A percentile compares a stretch with the other conserved stretches of the same genome.
Evolutionary conservation across 2,113 vertebrate genomes (phyloP).

Genomic region (Saguinus midas): DNA sequence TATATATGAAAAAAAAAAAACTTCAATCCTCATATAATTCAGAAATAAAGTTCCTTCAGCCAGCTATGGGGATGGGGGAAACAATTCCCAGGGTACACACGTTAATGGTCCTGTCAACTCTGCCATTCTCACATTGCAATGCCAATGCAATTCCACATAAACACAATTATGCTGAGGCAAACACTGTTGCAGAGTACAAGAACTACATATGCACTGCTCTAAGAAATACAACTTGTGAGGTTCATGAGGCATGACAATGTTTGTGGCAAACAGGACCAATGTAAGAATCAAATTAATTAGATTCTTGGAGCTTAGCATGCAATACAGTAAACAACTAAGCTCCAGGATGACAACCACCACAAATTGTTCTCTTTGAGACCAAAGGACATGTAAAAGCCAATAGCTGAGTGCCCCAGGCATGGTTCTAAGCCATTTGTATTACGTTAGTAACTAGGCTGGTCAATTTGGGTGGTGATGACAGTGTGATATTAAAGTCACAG

Average conservation of each 20-base stretch:
- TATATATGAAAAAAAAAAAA: not conserved
- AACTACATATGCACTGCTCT: not conserved
- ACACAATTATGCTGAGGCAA: constrained; percentile 38
- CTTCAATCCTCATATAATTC: not conserved
- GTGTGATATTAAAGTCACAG: not conserved
- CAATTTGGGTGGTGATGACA: not conserved
- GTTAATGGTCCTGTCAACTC: constrained; percentile 17
- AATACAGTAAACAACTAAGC: not conserved
- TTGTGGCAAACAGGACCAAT: constrained; percentile 16
- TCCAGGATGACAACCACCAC: not conserved
- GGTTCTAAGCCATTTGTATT: not conserved
- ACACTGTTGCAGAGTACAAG: not conserved
- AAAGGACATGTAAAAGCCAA: not conserved
- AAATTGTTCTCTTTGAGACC: not conserved
- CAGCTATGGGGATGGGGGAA: not conserved
- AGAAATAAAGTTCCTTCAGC: constrained; percentile 26
- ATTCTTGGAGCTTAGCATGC: not conserved
- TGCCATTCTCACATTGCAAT: not conserved
- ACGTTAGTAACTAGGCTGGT: not conserved
- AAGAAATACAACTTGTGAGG: constrained; percentile 4
- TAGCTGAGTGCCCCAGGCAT: not conserved
- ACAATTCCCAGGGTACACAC: not conserved
- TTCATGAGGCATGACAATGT: constrained; percentile 40
- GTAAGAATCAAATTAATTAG: constrained; percentile 24
- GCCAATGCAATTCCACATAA: constrained; percentile 10